phyloP scores from a whole-genome alignment of 2,888 invertebrate genomes.

The Serrognathus titanus region DNA sequence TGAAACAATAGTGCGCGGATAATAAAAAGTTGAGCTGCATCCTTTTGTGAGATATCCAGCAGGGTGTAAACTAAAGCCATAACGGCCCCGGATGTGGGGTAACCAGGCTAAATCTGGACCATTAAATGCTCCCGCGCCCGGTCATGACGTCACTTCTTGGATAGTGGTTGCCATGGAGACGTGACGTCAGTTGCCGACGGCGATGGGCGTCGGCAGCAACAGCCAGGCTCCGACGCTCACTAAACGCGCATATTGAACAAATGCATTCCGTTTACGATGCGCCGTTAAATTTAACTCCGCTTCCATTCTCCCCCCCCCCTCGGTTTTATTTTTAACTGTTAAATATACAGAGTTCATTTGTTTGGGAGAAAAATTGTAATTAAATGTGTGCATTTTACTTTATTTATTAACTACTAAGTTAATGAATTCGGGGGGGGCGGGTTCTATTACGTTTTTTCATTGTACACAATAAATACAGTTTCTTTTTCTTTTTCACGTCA shows the following conservation, averaged over 20 bases:
- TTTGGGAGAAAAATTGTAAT: no score
- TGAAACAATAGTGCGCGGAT: constrained; percentile 15
- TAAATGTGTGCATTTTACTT: no score
- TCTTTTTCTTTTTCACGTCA: no score
- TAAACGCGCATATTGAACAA: constrained; percentile 12
- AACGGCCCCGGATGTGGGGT: constrained; percentile 25
- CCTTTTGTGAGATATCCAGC: constrained; percentile 18
- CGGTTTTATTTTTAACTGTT: no score
- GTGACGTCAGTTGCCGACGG: constrained; percentile 24
- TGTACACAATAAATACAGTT: no score
- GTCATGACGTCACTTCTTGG: constrained; percentile 26
- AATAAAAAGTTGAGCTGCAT: constrained; percentile 14
- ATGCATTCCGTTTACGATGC: constrained; percentile 2
- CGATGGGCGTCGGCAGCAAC: constrained; percentile 22
- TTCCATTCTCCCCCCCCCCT: no score
- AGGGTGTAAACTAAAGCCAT: constrained; percentile 21
- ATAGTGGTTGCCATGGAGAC: constrained; percentile 23
- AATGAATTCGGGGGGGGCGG: no score
- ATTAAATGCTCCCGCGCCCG: constrained; percentile 28
- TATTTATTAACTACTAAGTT: no score
- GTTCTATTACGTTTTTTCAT: no score
- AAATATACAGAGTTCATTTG: no score
- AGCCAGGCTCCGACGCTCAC: constrained; percentile 6
- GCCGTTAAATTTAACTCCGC: no score
- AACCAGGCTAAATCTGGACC: constrained; percentile 28